Percentiles rank a stretch among this genome's conserved stretches.
Evolutionary conservation across 1,140 invertebrate genomes (phyloP).

Genomic region (Lucilia cuprina): DNA sequence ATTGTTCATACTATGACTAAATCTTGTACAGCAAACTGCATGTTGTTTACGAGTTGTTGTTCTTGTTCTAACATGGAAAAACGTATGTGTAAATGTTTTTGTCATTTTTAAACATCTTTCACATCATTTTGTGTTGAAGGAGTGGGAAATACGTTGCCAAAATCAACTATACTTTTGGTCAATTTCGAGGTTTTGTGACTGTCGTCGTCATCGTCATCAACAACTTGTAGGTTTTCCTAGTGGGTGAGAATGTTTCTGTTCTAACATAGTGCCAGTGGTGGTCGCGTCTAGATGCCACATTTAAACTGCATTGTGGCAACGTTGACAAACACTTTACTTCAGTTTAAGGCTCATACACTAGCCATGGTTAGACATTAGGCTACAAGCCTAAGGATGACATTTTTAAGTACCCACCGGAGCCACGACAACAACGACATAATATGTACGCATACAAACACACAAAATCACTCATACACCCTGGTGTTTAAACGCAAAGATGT

Average conservation of each 20-base stretch:
- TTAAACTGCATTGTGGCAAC: constrained; percentile 33
- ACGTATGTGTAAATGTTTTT: not conserved
- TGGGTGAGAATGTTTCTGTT: not conserved
- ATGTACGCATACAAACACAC: not conserved
- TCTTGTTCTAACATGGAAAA: not conserved
- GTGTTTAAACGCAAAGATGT: not conserved
- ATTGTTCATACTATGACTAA: not conserved
- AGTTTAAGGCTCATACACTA: not conserved
- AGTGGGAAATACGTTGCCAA: constrained; percentile 12
- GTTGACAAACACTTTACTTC: constrained; percentile 29
- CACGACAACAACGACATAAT: not conserved
- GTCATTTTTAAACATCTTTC: not conserved
- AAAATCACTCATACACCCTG: not conserved
- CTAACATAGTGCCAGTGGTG: constrained; percentile 15
- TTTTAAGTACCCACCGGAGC: not conserved
- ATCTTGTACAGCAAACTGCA: not conserved
- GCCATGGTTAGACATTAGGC: not conserved
- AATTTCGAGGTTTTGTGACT: constrained; percentile 59
- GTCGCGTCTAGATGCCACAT: constrained; percentile 30
- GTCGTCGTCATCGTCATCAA: not conserved
- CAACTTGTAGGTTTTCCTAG: not conserved
- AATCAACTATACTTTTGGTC: constrained; percentile 50
- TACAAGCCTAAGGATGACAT: not conserved
- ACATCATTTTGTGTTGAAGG: not conserved
- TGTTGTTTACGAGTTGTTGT: not conserved